Conservation (phyloP, 2,888 invertebrate genomes). For the Nomada flava region DNA sequence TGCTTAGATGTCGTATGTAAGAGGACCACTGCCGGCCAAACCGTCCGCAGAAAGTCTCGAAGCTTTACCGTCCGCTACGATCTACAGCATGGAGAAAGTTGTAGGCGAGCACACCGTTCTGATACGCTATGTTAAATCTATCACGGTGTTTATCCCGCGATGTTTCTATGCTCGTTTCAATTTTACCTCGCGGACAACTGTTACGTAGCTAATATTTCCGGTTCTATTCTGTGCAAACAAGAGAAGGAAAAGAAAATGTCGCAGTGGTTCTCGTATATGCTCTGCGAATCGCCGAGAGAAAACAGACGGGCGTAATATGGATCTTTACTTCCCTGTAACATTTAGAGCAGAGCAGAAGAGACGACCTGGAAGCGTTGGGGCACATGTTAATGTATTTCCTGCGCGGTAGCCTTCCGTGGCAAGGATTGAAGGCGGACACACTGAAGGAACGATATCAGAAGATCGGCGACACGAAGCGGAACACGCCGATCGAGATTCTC, state of each 20-base stretch:
- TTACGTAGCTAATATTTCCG: not conserved
- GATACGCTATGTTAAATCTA: conserved; percentile 24
- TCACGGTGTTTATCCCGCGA: not conserved
- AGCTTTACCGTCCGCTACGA: conserved; percentile 10
- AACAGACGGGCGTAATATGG: not conserved
- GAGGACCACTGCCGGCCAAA: not conserved
- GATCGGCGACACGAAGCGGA: conserved; percentile 99
- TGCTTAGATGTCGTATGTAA: not conserved
- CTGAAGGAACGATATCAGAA: conserved; percentile 99
- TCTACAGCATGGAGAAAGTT: conserved; percentile 47
- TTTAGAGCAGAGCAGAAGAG: conserved; percentile 98
- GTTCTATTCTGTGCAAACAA: not conserved
- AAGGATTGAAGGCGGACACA: conserved; percentile 99
- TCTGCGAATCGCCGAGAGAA: not conserved
- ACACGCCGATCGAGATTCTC: conserved; percentile 97
- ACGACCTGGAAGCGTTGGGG: conserved; percentile 99
- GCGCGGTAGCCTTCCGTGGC: conserved; percentile 99
- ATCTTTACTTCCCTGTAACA: conserved; percentile 49
- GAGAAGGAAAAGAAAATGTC: not conserved
- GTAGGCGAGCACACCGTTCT: conserved; percentile 12
- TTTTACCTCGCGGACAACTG: not conserved
- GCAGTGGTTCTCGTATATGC: not conserved
- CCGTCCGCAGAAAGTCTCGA: conserved; percentile 31
- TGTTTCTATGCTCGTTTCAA: not conserved
- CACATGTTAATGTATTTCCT: conserved; percentile 99